phyloP scores from a whole-genome alignment of 2,113 vertebrate genomes.

The Halichoeres trimaculatus region DNA sequence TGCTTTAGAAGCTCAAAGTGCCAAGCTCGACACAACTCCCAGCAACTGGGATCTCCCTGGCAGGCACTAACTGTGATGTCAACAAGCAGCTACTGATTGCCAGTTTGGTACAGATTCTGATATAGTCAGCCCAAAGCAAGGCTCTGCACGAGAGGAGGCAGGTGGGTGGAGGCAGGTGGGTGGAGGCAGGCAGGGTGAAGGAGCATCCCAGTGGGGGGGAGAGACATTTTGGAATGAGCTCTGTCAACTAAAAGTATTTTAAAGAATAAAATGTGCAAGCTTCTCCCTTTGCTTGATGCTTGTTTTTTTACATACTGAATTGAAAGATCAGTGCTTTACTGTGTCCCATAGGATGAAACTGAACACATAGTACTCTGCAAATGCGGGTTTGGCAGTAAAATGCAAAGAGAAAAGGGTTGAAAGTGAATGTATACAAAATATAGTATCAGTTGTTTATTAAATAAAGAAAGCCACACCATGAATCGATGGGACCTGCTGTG shows the following conservation, averaged over 20 bases:
- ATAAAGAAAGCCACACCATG: background rate
- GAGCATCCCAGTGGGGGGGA: conserved; percentile 4
- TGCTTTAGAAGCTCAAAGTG: conserved; percentile 51
- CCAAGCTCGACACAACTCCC: conserved; percentile 55
- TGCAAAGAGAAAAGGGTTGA: background rate
- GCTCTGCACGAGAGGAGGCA: conserved; percentile 36
- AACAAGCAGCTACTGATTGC: conserved; percentile 71
- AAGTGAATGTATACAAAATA: background rate
- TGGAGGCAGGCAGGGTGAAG: conserved; percentile 11
- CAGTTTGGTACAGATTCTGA: conserved; percentile 62
- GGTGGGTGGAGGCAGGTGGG: conserved; percentile 24
- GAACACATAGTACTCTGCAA: background rate
- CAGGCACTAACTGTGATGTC: conserved; percentile 56
- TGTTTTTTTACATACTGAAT: background rate
- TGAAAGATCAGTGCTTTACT: background rate
- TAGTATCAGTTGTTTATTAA: background rate
- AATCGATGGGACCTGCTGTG: background rate
- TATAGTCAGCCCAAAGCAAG: conserved; percentile 46
- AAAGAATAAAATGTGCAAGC: conserved; percentile 11
- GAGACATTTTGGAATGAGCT: conserved; percentile 2
- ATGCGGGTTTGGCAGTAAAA: background rate
- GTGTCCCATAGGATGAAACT: background rate
- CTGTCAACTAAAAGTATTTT: background rate
- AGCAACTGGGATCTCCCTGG: conserved; percentile 64
- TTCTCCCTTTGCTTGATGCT: background rate